Evolutionary conservation across 2,797 vertebrate species (phyloP).

Genomic region (Falco naumanni): DNA sequence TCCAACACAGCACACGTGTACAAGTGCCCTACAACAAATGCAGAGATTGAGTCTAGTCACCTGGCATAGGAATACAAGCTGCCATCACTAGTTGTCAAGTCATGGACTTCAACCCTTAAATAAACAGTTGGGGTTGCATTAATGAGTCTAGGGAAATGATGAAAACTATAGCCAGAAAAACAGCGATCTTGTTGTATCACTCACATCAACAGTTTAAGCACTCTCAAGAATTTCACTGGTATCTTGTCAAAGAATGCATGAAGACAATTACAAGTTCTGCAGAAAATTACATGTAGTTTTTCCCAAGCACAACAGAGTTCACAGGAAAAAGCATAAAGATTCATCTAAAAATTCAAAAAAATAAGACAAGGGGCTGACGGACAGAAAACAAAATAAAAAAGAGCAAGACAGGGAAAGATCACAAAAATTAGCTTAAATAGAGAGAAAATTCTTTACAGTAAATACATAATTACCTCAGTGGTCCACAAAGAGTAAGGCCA

Average conservation of each 20-base stretch:
- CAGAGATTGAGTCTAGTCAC: neutral
- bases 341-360: neutral
- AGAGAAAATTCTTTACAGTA: neutral
- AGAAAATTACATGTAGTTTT: neutral
- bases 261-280: neutral
- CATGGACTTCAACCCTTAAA: neutral
- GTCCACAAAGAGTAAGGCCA: conserved; percentile 96
- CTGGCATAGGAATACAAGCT: neutral
- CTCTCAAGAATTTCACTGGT: neutral
- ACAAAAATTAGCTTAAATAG: neutral
- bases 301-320: neutral
- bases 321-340: neutral
- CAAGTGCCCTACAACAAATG: neutral
- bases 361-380: neutral
- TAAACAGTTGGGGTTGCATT: neutral
- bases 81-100: neutral
- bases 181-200: neutral
- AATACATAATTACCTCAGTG: conserved; percentile 86
- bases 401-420: neutral
- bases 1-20: neutral
- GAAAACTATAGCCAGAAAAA: neutral
- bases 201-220: neutral
- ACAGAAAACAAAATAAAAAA: neutral
- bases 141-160: neutral
- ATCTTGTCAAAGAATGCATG: neutral